These are phyloP conservation scores for Myxocyprinus asiaticus DNA, from an alignment of 2,113 vertebrate species.

Conservation along the genomic window DNA sequence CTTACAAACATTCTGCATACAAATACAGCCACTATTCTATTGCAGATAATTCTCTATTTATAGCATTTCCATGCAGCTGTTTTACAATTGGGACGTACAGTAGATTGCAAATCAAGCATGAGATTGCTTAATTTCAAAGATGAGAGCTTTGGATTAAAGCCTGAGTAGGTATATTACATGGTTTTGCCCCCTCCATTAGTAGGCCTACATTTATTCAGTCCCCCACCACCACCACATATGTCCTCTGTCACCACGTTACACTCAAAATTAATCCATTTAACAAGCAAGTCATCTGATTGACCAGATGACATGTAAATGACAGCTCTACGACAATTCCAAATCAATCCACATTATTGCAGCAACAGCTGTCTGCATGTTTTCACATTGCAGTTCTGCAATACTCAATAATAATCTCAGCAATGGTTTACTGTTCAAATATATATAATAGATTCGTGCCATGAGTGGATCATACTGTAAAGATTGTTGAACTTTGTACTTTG, in stretches of 20 bases:
- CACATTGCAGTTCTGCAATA: background rate
- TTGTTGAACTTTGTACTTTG: background rate
- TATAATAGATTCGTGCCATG: background rate
- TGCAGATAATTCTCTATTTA: background rate
- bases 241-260: background rate
- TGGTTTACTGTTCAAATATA: background rate
- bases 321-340: background rate
- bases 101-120: background rate
- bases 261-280: background rate
- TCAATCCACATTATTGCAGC: background rate
- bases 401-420: background rate
- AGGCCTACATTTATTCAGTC: no score
- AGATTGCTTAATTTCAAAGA: constrained; percentile 4
- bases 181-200: background rate
- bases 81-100: background rate
- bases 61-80: background rate
- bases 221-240: background rate
- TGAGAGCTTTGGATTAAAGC: constrained; percentile 29
- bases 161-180: constrained; percentile 33
- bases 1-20: constrained; percentile 19
- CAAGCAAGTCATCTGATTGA: background rate
- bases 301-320: constrained; percentile 5
- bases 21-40: background rate
- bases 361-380: background rate
- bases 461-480: background rate